phyloP scores from a whole-genome alignment of 2,888 invertebrate genomes.

The Brachyptera risi region DNA sequence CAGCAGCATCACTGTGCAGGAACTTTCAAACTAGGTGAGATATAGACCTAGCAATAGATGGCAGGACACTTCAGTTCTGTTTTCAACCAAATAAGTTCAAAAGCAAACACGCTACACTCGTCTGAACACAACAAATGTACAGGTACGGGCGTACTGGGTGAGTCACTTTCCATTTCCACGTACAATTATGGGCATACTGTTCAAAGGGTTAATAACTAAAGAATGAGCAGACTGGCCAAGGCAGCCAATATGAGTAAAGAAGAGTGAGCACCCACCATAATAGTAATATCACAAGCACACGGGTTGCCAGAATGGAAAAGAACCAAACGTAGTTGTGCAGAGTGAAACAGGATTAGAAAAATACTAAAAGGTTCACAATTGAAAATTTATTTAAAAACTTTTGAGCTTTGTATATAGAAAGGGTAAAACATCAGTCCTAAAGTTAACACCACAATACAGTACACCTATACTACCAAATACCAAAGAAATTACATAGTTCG shows the following conservation, averaged over 20 bases:
- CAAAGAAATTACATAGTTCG: too few relatives aligned
- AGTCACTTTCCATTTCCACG: too few relatives aligned
- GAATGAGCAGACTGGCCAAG: too few relatives aligned
- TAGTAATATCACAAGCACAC: slow-evolving; percentile 35
- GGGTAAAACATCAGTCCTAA: neutral
- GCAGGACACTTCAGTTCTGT: too few relatives aligned
- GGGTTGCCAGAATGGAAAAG: neutral
- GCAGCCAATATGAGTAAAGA: slow-evolving; percentile 14
- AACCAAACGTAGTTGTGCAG: neutral
- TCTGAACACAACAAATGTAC: neutral
- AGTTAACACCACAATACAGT: neutral
- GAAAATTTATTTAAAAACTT: neutral
- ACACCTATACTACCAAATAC: too few relatives aligned
- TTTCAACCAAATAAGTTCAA: too few relatives aligned
- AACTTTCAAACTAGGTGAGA: too few relatives aligned
- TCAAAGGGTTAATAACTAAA: too few relatives aligned
- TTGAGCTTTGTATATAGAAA: neutral
- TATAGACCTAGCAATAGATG: too few relatives aligned
- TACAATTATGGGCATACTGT: too few relatives aligned
- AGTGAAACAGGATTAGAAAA: neutral
- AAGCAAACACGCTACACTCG: neutral
- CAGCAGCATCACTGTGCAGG: too few relatives aligned
- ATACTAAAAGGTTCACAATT: neutral
- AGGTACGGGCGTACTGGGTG: too few relatives aligned
- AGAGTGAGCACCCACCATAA: slow-evolving; percentile 34